Evolutionary conservation across 2,113 vertebrate species (phyloP), one percentile per base, ranked within the genome.

Genomic region (Corythoichthys haematopterus): DNA sequence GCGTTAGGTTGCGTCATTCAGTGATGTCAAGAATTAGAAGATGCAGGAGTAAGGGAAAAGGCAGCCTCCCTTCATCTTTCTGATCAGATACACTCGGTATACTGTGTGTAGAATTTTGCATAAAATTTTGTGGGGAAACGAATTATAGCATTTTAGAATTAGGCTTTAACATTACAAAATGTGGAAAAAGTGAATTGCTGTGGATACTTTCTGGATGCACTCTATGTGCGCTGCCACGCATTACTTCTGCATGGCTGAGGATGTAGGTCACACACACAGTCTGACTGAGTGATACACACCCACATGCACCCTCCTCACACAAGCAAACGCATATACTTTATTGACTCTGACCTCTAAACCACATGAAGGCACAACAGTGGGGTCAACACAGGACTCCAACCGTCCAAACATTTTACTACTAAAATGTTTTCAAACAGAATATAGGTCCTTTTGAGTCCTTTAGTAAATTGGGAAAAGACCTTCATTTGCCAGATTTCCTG

Each of bases 201-300:
- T 43, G 40, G 40, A 43, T 43, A 43, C 40, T 43, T 43, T 43
- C 40, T 8, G 40, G 40, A 43, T 43, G 40, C 40, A 43, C 40
- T 43, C 61, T 67, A 63, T 66, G 61, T 63, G 63, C 51, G 64
- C 20, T 28, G 20, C 52, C 65, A 58, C 74, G 46, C 69, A 79
- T 90, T 86, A 88, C 79, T 90, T 86, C 87, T 83, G 81, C 87
- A 82, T 80, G 81, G 76, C 61, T 85, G 87, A 75, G 60, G 80
- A 92, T 88, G 63, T 90, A 85, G 89, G 90, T 86, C 85, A 86
- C 68, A 65, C 66, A 78, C 59, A 66, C 64, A 13, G 36, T 51
- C 52, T 11, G 10, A 55, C 20, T 13, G 20, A 28, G 9, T 33
- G 11, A 33, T 45, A 64, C 69, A 74, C 70, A 66, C 71, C 12